A percentile compares a stretch with the other conserved stretches of the same genome.
phyloP scores from a whole-genome alignment of 1,140 invertebrate species.

The Ectropis grisescens region DNA sequence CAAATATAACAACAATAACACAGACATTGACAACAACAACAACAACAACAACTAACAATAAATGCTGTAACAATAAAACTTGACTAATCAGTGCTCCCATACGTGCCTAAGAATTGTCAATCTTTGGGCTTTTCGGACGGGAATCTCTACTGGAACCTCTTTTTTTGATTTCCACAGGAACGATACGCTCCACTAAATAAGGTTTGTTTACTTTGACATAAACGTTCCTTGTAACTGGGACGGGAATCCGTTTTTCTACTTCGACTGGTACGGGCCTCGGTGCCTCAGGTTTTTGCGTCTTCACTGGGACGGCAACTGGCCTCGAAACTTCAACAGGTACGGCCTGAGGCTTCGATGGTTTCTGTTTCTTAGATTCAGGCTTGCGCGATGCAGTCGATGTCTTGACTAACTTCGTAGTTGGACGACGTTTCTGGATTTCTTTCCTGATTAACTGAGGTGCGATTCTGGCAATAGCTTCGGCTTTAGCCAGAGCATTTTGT shows the following conservation, averaged over 20 bases:
- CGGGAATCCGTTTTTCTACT: conserved; percentile 15
- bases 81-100: conserved; percentile 24
- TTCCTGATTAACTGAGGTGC: conserved; percentile 21
- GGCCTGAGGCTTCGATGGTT: not conserved
- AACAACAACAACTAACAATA: conserved; percentile 5
- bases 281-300: conserved; percentile 16
- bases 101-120: conserved; percentile 20
- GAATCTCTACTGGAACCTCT: conserved; percentile 16
- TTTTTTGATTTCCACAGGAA: conserved; percentile 19
- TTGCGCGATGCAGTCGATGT: conserved; percentile 1
- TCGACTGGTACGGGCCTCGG: conserved; percentile 14
- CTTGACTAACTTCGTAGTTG: conserved; percentile 22
- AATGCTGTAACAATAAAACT: not conserved
- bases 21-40: conserved; percentile 4
- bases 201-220: conserved; percentile 17
- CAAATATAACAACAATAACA: conserved; percentile 5
- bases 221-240: conserved; percentile 20
- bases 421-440: conserved; percentile 20
- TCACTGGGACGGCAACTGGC: conserved; percentile 19
- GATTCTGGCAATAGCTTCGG: conserved; percentile 22
- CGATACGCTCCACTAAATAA: conserved; percentile 11
- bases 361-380: not conserved
- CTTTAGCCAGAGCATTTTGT: conserved; percentile 21
- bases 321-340: conserved; percentile 23
- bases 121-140: conserved; percentile 17